phyloP scores from a whole-genome alignment of 2,113 vertebrate genomes.

The Aldabrachelys gigantea region DNA sequence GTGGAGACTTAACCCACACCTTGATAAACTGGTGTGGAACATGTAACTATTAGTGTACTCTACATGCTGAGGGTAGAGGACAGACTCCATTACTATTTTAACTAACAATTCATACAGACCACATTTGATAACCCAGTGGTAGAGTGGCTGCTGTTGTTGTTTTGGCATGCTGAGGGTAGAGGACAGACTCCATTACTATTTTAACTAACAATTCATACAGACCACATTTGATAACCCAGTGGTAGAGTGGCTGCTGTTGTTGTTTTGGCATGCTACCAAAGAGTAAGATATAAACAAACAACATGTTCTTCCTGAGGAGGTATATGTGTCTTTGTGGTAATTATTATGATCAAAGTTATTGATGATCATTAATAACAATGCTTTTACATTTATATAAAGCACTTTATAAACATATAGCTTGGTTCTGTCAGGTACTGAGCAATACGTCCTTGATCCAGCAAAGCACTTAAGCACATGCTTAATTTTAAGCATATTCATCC shows the following conservation, averaged over 20 bases:
- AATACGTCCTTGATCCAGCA: background rate
- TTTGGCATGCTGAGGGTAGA: background rate
- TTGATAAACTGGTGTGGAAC: background rate
- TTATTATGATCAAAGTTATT: background rate
- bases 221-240: background rate
- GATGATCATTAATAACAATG: background rate
- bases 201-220: conserved; percentile 19
- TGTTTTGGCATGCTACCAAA: background rate
- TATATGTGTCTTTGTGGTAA: background rate
- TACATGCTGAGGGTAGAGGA: background rate
- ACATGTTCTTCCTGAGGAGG: background rate
- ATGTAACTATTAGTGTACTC: background rate
- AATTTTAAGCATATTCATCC: background rate
- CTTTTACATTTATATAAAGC: conserved; percentile 17
- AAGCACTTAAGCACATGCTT: background rate
- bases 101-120: conserved; percentile 17
- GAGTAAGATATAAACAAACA: background rate
- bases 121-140: background rate
- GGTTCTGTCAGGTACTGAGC: background rate
- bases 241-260: background rate
- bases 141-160: background rate
- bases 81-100: background rate
- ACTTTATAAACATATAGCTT: background rate
- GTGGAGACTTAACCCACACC: background rate
- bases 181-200: background rate